phyloP scores from a whole-genome alignment of 2,113 vertebrate genomes.

The Scomber colias region DNA sequence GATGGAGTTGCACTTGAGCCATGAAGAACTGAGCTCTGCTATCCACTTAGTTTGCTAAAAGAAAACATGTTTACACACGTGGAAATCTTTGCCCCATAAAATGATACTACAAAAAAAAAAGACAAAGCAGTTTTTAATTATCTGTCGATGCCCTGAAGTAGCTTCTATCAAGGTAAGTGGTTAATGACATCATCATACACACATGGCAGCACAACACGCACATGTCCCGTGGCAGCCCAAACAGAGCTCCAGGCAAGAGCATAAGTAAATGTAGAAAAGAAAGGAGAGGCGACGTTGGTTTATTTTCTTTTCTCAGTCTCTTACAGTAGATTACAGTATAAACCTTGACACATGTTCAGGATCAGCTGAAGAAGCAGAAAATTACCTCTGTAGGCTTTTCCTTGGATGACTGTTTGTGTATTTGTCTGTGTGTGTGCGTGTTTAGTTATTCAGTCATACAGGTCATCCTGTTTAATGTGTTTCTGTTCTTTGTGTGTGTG shows the following conservation, averaged over 20 bases:
- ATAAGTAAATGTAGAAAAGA: conserved; percentile 72
- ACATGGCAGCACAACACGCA: conserved; percentile 15
- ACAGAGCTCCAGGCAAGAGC: conserved; percentile 52
- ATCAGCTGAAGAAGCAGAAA: conserved; percentile 81
- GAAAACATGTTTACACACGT: neutral
- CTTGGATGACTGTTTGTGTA: conserved; percentile 62
- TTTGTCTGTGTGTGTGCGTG: conserved; percentile 43
- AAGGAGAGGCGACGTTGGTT: conserved; percentile 45
- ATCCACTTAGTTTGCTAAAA: neutral
- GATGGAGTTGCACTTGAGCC: conserved; percentile 51
- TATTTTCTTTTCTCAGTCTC: conserved; percentile 77
- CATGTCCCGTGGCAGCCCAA: conserved; percentile 27
- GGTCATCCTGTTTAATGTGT: conserved; percentile 57
- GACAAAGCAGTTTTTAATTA: neutral
- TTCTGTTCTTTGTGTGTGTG: conserved; percentile 44
- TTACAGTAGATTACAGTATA: conserved; percentile 76
- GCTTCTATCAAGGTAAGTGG: conserved; percentile 7
- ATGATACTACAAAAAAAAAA: neutral
- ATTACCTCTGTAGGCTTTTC: conserved; percentile 66
- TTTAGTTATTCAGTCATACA: conserved; percentile 61
- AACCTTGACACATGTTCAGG: conserved; percentile 82
- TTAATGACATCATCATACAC: conserved; percentile 21
- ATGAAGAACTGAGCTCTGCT: neutral
- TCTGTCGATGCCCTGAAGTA: neutral
- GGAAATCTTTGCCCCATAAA: neutral